Base-by-base conservation (phyloP, 2,113 vertebrate genomes). In the Monopterus albus region DNA sequence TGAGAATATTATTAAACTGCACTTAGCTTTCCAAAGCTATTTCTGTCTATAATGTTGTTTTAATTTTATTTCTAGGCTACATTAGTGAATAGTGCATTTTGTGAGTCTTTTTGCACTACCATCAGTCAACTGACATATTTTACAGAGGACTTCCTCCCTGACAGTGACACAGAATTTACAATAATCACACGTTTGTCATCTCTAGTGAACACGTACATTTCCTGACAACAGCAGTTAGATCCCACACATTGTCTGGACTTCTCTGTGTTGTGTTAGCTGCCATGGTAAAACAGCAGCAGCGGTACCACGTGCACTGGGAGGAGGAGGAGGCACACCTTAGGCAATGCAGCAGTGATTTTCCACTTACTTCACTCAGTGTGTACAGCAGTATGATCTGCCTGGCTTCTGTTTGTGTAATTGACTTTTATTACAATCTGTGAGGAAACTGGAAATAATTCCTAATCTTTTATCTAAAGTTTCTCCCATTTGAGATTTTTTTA, bases 271-370 rank as follows among this genome's bases (percentile, higher is more conserved):
- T 17, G 7, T n/a, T 31, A 10, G 49, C 56, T 26, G 72, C 46
- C 45, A 61, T 40, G 49, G 36, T 14, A 3, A 42, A 45, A 18
- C 43, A 33, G 45, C 38, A 62, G 68, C 55, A 64, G 39, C 38
- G 20, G 43, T 13, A 43, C 40, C 55, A 15, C 3, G 23, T 39
- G 39, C 10, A 47, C 61, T 21, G 49, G 29, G 58, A 68, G 51
- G 74, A 53, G 29, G 58, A 68, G 51, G 74, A 53, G 75, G 76
- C 78, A 68, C 60, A 59, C 77, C 85, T 88, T 57, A 14, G 50
- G 3, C 14, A 35, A 45, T 58, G 38, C 52, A 21, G 50, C 38
- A 65, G 82, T 77, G 36, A 84, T 78, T 89, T 91, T 87, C 84
- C 87, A 81, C 65, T 58, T 51, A 33, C 31, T 57, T 58, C 45